Base-by-base conservation (phyloP, 2,888 invertebrate genomes). In the Monopis laevigella region DNA sequence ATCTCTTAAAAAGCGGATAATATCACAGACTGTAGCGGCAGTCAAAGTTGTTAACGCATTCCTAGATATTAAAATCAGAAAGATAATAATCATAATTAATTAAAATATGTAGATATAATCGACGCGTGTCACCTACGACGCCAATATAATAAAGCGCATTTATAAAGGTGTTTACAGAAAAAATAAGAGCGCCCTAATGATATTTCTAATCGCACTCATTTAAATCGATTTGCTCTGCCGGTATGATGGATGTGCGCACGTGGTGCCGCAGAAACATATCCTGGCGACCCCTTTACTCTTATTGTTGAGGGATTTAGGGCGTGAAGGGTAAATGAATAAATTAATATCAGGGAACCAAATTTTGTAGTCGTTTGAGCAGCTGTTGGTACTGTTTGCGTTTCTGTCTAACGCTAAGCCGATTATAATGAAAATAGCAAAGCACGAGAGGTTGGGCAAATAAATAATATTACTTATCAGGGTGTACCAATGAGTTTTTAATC, bases 261-360 rank as follows among this genome's bases (percentile, higher is more conserved):
- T 60, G 62, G 19, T 2, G 14, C 2, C 18, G 34, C n/a, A 10
- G 34, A 3, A 11, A 14, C 13, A 7, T 32, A 14, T 29, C n/a
- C 32, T 32, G 17, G 8, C 32, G 32, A 36, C 21, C 36, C 36
- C 36, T 36, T 36, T 8, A 34, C 13, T 17, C 12, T 3, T 36
- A 40, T 40, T 40, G 40, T 40, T 28, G 12, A 12, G 28, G 40
- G 40, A 40, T 40, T 40, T 40, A 16, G 39, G 40, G 78, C 78
- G 80, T 73, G 77, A 75, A 72, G 77, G 71, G 74, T 68, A 67
- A 63, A 73, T 73, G 67, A 74, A 75, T 77, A 75, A 65, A 68
- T 72, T 70, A 68, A 69, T 62, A 59, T 48, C 51, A 53, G 57
- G 53, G 56, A 64, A 59, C 61, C 54, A 51, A 51, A 53, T 53